These are phyloP conservation scores for Heliconius hewitsoni DNA, from an alignment of 1,140 invertebrate species.

Conservation along the genomic window DNA sequence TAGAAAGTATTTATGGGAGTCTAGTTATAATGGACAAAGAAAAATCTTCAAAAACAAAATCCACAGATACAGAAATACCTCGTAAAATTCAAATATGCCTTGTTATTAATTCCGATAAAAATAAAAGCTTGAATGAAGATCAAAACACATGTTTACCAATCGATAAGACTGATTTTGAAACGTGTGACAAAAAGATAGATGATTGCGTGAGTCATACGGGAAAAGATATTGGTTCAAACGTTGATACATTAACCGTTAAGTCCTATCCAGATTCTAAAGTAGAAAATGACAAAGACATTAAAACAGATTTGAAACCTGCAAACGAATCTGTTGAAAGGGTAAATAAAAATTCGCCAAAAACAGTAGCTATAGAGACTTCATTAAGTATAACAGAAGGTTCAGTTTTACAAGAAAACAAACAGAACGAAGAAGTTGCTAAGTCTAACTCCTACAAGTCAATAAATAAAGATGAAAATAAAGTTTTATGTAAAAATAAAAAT, in stretches of 20 bases:
- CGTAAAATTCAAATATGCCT: conserved; percentile 75
- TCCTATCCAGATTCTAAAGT: neutral
- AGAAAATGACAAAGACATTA: conserved; percentile 1
- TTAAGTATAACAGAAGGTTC: neutral
- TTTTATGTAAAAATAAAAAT: conserved; percentile 18
- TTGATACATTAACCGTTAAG: neutral
- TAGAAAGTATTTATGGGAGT: conserved; percentile 73
- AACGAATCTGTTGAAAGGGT: neutral
- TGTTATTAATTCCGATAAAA: conserved; percentile 65
- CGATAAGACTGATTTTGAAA: conserved; percentile 61
- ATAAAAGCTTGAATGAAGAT: conserved; percentile 36
- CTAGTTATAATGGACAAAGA: conserved; percentile 57
- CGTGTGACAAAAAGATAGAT: conserved; percentile 43
- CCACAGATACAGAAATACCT: conserved; percentile 47
- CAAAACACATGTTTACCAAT: conserved; percentile 33
- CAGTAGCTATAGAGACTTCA: neutral
- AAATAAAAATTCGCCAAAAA: neutral
- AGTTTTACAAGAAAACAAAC: neutral
- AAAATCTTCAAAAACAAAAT: conserved; percentile 40
- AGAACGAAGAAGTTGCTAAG: conserved; percentile 22
- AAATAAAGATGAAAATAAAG: conserved; percentile 27
- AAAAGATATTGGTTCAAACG: neutral
- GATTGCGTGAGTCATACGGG: neutral
- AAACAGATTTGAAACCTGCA: neutral
- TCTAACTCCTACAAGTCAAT: conserved; percentile 58